Conservation (phyloP, 2,797 vertebrate genomes). For the Myiothlypis chrysogaster region DNA sequence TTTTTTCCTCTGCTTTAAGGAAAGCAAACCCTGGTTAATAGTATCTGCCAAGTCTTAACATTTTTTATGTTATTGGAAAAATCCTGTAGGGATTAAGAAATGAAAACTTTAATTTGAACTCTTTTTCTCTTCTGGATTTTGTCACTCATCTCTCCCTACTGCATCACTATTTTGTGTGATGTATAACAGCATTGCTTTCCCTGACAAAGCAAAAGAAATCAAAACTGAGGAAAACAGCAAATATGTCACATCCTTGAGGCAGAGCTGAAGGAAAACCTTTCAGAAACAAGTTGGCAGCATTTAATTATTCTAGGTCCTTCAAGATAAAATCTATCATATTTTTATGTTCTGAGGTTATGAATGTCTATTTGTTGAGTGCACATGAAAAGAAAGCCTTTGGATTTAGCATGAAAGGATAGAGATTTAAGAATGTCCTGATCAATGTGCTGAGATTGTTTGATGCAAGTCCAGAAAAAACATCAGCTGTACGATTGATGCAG, state of each 20-base stretch:
- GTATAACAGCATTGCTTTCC: background rate
- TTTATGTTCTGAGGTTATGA: conserved; percentile 66
- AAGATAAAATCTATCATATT: conserved; percentile 67
- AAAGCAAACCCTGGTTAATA: background rate
- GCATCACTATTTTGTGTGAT: background rate
- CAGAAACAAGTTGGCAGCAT: conserved; percentile 56
- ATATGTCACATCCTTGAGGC: conserved; percentile 67
- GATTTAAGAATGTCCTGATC: conserved; percentile 71
- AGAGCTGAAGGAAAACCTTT: conserved; percentile 71
- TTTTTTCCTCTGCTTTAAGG: background rate
- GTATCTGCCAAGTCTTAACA: background rate
- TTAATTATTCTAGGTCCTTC: conserved; percentile 73
- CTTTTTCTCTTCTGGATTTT: conserved; percentile 22
- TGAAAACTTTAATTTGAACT: background rate
- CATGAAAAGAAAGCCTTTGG: conserved; percentile 66
- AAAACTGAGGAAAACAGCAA: conserved; percentile 52
- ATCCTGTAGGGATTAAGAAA: background rate
- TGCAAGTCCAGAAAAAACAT: conserved; percentile 70
- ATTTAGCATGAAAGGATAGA: conserved; percentile 69
- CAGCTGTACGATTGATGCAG: conserved; percentile 68
- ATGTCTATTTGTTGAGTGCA: conserved; percentile 58
- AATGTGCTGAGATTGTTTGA: conserved; percentile 66
- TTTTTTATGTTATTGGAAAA: background rate
- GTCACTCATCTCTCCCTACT: background rate
- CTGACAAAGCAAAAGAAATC: conserved; percentile 51